Base-by-base conservation (phyloP, 2,888 invertebrate species). In the Gasteruption jaculator region DNA sequence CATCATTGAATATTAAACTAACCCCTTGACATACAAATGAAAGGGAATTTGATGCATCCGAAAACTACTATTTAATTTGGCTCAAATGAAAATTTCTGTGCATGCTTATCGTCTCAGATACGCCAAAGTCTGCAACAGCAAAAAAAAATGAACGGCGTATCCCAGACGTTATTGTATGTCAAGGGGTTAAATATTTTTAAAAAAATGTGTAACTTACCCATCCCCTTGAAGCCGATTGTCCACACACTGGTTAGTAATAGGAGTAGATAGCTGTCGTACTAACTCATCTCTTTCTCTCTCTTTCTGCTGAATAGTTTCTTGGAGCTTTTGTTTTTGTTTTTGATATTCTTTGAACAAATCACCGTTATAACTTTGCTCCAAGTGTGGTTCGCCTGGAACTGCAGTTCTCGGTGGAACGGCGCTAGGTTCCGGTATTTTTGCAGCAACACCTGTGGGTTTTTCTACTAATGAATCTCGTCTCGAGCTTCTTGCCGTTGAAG, bases 341-440 rank as follows among this genome's bases (percentile, higher is more conserved):
- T 89, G 88, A 63, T 85, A 90, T 63, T 89, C 87, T 60, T 85
- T 86, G 56, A 86, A 78, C 43, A 89, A 71, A 61, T 89, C 88
- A 33, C 86, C 79, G 61, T 73, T 75, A 57, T 73, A 77, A 46
- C 75, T 76, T 39, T 74, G 74, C 43, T 76, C 76, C 34, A 74
- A 57, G 59, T 49, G 54, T 14, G 63, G 74, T 64, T 66, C 61
- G 46, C 60, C 60, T 38, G 69, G 60, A 50, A 57, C 49, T 40
- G 57, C 50, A 24, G 62, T 57, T 43, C 53, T 54, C 34, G 47
- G 52, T 8, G 51, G 57, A 24, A 56, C 58, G 49, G 66, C 50
- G 56, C 58, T 54, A 3, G 65, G 62, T 42, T 71, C 70, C 41
- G 74, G 71, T 44, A 72, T 58, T 57, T 71, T 64, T 14, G 62